Base-by-base conservation (phyloP, 2,888 invertebrate species). In the Drosophila hamatofila region DNA sequence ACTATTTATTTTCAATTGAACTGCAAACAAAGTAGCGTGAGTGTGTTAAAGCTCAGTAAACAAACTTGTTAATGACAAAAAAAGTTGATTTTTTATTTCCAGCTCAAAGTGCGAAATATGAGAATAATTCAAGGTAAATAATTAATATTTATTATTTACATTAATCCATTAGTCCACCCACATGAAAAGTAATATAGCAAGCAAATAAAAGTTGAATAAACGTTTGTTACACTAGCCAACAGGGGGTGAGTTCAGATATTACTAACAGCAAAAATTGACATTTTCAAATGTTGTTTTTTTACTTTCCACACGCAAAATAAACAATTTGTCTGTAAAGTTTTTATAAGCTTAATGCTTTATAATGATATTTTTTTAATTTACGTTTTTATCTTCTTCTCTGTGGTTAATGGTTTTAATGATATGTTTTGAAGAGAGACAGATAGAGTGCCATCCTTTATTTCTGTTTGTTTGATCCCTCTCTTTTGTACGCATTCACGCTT, bases 1-100 rank as follows among this genome's bases (percentile, higher is more conserved):
- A 75, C 52, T 57, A 61, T 56, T 35, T 46, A 68, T 44, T 74
- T 61, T 33, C 63, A 65, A 65, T 52, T 61, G 62, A 52, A 46
- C 48, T 27, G 46, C 46, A 54, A 63, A 41, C 35, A 55, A 56
- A 27, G 42, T 51, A 73, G 30, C 51, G 33, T 1, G 18, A 27
- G 35, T 33, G 35, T 25, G 63, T 11, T 37, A 64, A 64, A 41
- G 18, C 65, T 65, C 16, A 25, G 33, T 6, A 35, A 25, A 48
- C 25, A 33, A 48, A 16, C 9, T 37, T 21, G 46, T 23, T 39
- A 27, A 30, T 62, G 51, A 39, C 27, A n/a, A 18, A 18, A 23
- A 11, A 14, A 16, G 23, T 16, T 21, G 18, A 27, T 33, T 33
- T 33, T 8, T 30, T 18, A n/a, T 9, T 14, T 23, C 0, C 27